phyloP scores from a whole-genome alignment of 2,113 vertebrate genomes.

The Cinclus cinclus region DNA sequence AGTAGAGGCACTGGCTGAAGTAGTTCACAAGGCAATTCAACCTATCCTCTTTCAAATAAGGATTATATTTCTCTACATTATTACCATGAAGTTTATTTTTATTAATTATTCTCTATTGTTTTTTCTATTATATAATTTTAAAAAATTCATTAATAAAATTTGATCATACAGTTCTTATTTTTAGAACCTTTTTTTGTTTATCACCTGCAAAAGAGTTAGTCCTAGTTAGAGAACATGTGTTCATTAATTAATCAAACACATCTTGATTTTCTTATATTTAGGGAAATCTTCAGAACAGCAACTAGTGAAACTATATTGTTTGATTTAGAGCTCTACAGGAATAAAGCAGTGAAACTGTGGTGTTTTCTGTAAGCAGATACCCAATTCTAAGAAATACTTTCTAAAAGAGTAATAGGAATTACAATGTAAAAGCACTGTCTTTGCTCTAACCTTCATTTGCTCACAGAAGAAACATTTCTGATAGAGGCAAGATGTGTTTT shows the following conservation, averaged over 20 bases:
- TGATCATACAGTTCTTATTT: not conserved
- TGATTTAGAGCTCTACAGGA: not conserved
- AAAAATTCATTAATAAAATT: not conserved
- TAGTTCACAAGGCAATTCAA: not conserved
- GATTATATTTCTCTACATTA: not conserved
- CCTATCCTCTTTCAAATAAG: not conserved
- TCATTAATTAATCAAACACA: conserved; percentile 37
- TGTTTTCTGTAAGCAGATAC: not conserved
- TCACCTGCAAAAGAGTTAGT: not conserved
- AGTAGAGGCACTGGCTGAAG: not conserved
- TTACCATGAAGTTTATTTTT: not conserved
- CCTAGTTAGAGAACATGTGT: not conserved
- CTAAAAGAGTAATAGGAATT: not conserved
- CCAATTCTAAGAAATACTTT: not conserved
- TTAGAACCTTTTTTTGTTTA: not conserved
- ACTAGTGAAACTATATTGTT: not conserved
- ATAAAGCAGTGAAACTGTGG: not conserved
- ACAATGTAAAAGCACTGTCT: not conserved
- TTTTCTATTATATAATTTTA: not conserved
- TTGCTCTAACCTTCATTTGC: not conserved
- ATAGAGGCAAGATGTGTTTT: not conserved
- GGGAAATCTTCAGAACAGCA: conserved; percentile 18
- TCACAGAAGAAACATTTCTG: not conserved
- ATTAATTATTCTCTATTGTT: not conserved
- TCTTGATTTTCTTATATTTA: conserved; percentile 24